These are phyloP conservation scores for Euwallacea similis DNA, from an alignment of 1,140 invertebrate species.

Conservation along the genomic window DNA sequence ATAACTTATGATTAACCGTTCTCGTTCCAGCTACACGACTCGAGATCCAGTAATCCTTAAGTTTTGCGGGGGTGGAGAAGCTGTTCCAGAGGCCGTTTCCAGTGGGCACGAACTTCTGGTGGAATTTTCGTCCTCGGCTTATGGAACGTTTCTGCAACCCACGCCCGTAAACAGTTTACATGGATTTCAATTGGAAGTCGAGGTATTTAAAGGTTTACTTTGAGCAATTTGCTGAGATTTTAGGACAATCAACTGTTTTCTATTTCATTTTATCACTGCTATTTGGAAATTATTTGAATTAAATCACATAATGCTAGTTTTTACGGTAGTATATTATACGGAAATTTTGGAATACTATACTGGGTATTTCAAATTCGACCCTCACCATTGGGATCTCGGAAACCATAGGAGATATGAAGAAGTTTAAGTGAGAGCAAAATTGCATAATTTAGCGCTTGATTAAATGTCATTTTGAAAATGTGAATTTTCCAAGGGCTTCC, in stretches of 20 bases:
- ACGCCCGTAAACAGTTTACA: conserved; percentile 75
- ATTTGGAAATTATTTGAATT: too few species aligned
- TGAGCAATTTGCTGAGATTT: neutral
- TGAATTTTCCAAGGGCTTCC: too few species aligned
- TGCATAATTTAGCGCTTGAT: too few species aligned
- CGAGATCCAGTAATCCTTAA: conserved; percentile 84
- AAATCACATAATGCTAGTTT: neutral
- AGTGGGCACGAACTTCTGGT: conserved; percentile 84
- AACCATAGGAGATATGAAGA: too few species aligned
- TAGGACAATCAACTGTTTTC: too few species aligned
- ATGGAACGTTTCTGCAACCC: conserved; percentile 82
- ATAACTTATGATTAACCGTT: neutral
- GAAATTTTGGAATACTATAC: neutral
- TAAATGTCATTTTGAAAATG: too few species aligned
- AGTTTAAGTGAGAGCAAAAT: too few species aligned
- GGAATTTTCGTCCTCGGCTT: conserved; percentile 87
- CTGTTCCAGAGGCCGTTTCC: conserved; percentile 78
- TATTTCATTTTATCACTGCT: too few species aligned
- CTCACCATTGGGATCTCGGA: too few species aligned
- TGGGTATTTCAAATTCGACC: too few species aligned
- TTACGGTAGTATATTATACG: too few species aligned
- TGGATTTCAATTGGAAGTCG: conserved; percentile 85
- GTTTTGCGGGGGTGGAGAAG: conserved; percentile 84
- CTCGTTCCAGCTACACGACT: conserved; percentile 70
- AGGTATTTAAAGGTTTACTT: conserved; percentile 58